Evolutionary conservation across 2,113 vertebrate species (phyloP), one percentile per base, ranked within the genome.

Genomic region (Echinops telfairi): DNA sequence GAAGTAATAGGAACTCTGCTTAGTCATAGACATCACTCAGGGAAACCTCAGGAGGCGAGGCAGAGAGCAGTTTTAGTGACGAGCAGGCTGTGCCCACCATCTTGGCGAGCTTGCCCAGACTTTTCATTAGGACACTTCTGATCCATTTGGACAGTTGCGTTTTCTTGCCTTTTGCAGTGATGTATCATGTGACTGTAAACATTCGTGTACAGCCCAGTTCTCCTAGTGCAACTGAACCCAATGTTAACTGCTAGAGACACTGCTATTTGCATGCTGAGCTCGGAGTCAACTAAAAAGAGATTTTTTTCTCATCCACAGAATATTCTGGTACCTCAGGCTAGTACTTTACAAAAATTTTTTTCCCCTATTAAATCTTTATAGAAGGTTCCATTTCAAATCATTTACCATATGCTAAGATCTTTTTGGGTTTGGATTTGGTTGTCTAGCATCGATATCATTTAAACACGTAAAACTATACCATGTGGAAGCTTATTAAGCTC

Each of bases 401-500:
- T 76, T 2, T 27, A 19, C 47, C 47, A 53, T 53, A 53, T 53
- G 47, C 47, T 53, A 10, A 53, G 47, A 53, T 53, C 47, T 53
- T 12, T 53, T 53, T 53, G 47, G 47, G 10, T 53, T 53, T 9
- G 12, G 47, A 53, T 53, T 53, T 89, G 7, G 57, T 92, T 25
- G 43, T 89, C 81, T 33, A 77, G n/a, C 40, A 84, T 78, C 93
- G 73, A 57, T 60, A 62, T 86, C 38, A 47, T 87, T 20, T 95
- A 75, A 84, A 75, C 76, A 78, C 62, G 78, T 92, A 53, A 82
- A 33, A 38, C n/a, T 11, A 14, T 23, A 78, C 19, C 27, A 0
- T 90, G n/a, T 58, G 73, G 86, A 86, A 89, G 81, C 60, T 27
- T 89, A 87, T 77, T 66, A 85, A 47, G 43, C 91, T 88, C 82